A percentile compares a stretch with the other conserved stretches of the same genome.
phyloP scores from a whole-genome alignment of 2,888 invertebrate species.

The Diadromus collaris region DNA sequence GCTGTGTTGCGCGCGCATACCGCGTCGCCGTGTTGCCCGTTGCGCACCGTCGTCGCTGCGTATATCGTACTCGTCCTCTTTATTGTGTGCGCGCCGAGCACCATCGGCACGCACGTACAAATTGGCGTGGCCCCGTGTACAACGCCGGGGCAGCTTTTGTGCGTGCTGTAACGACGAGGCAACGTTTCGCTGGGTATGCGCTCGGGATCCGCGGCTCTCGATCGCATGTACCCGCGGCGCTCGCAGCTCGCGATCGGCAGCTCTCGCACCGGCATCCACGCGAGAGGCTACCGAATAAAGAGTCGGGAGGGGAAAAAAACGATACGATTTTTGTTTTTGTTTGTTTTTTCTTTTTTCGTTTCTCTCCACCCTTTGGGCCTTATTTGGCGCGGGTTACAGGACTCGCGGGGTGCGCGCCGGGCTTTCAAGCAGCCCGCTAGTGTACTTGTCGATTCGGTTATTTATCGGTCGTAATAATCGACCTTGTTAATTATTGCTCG shows the following conservation, averaged over 20 bases:
- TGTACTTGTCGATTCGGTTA: slow-evolving; percentile 41
- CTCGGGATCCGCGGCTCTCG: slow-evolving; percentile 36
- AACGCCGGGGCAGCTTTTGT: slow-evolving; percentile 18
- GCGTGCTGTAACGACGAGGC: slow-evolving; percentile 10
- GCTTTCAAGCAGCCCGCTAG: slow-evolving; percentile 9
- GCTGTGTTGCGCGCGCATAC: slow-evolving; percentile 21
- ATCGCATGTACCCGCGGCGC: slow-evolving; percentile 52
- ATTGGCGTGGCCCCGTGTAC: slow-evolving; percentile 64
- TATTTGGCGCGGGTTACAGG: slow-evolving; percentile 29
- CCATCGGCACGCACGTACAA: slow-evolving; percentile 72
- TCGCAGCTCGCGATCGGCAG: slow-evolving; percentile 37
- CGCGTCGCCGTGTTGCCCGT: background rate
- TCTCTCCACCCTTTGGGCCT: slow-evolving; percentile 32
- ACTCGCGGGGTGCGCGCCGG: background rate
- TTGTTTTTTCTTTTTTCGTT: slow-evolving; percentile 1
- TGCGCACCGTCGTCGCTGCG: background rate
- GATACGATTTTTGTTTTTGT: slow-evolving; percentile 13
- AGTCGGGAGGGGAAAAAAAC: slow-evolving; percentile 35
- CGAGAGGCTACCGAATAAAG: slow-evolving; percentile 55
- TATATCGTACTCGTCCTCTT: slow-evolving; percentile 35
- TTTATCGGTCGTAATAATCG: slow-evolving; percentile 49
- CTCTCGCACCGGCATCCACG: slow-evolving; percentile 21
- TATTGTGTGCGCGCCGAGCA: slow-evolving; percentile 51
- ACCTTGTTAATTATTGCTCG: slow-evolving; percentile 45
- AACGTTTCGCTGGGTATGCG: slow-evolving; percentile 30